Conservation (phyloP, 2,888 invertebrate genomes). For the Selenia dentaria region DNA sequence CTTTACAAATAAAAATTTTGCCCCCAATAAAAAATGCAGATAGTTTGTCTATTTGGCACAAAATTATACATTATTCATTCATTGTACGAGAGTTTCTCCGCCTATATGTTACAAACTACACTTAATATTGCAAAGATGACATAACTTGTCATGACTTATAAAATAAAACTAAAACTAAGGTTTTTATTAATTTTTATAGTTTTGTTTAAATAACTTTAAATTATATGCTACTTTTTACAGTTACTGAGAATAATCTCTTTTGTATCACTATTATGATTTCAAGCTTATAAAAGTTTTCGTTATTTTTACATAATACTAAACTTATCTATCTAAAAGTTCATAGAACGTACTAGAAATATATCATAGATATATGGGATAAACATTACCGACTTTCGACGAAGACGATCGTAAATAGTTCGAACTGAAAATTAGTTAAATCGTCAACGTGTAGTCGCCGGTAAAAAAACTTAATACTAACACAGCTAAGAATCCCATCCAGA, state of each 20-base stretch:
- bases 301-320: constrained; percentile 51
- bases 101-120: constrained; percentile 23
- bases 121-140: constrained; percentile 39
- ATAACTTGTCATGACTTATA: constrained; percentile 36
- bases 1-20: constrained; percentile 66
- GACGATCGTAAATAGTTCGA: constrained; percentile 39
- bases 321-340: constrained; percentile 88
- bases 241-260: constrained; percentile 48
- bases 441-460: constrained; percentile 69
- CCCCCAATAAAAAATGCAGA: constrained; percentile 66
- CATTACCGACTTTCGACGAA: constrained; percentile 87
- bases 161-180: constrained; percentile 31
- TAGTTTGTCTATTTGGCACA: constrained; percentile 79
- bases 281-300: constrained; percentile 20
- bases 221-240: constrained; percentile 34
- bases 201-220: constrained; percentile 26
- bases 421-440: constrained; percentile 35
- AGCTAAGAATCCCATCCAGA: constrained; percentile 68
- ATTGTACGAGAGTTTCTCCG: constrained; percentile 28
- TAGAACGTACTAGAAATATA: constrained; percentile 98
- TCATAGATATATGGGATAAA: constrained; percentile 99
- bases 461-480: constrained; percentile 69
- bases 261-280: constrained; percentile 40
- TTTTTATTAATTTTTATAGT: constrained; percentile 28
- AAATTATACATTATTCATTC: constrained; percentile 53